These are phyloP conservation scores for Picus viridis DNA, from an alignment of 2,797 vertebrate genomes.

Conservation along the genomic window DNA sequence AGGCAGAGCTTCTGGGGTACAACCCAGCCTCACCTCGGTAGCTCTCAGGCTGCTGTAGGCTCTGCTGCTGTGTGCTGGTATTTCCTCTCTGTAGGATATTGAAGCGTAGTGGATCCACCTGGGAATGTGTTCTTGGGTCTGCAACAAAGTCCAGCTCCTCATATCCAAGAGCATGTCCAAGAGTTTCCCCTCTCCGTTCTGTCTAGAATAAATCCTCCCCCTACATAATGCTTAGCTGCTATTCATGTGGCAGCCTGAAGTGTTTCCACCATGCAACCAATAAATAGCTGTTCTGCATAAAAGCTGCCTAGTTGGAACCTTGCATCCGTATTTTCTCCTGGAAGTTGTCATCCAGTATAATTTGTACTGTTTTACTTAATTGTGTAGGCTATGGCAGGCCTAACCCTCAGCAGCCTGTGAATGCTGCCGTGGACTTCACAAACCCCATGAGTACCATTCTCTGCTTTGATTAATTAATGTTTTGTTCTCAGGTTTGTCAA, in stretches of 20 bases:
- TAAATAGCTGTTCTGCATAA: background rate
- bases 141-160: accelerated
- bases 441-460: background rate
- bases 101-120: background rate
- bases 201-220: accelerated
- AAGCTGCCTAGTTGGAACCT: background rate
- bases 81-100: background rate
- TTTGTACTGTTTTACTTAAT: background rate
- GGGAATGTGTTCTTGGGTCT: background rate
- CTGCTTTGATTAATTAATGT: slow-evolving; percentile 22
- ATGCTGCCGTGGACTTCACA: background rate
- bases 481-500: slow-evolving; percentile 32
- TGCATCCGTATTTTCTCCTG: background rate
- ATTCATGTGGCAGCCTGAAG: accelerated
- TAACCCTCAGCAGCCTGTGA: background rate
- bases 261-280: background rate
- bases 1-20: accelerated
- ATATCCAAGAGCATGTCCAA: accelerated
- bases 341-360: background rate
- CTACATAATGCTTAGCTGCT: background rate
- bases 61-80: accelerated
- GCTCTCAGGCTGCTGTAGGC: background rate
- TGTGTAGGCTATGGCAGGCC: background rate
- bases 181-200: background rate
- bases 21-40: accelerated